Percentiles rank a stretch among this genome's conserved stretches.
phyloP scores from a whole-genome alignment of 2,797 vertebrate genomes.

The Halcyon chelicuti region DNA sequence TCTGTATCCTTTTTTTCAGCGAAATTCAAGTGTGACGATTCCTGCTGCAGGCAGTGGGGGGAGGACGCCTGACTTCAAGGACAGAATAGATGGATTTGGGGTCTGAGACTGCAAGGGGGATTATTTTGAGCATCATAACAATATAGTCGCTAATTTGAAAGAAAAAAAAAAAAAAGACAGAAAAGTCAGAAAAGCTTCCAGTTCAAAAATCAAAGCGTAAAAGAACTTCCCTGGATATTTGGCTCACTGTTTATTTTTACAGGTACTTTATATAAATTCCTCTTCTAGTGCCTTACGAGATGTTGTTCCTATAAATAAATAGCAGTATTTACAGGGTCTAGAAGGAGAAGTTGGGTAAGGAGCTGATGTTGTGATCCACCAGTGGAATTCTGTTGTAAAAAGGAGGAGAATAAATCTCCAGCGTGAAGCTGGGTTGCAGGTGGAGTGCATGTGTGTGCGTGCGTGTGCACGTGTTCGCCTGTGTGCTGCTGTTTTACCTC shows the following conservation, averaged over 20 bases:
- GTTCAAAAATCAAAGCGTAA: not conserved
- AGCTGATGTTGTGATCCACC: not conserved
- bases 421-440: not conserved
- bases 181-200: not conserved
- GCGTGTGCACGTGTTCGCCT: not conserved
- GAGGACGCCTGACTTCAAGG: not conserved
- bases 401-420: accelerated
- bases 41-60: not conserved
- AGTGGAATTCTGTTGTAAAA: not conserved
- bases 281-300: not conserved
- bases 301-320: not conserved
- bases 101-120: not conserved
- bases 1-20: not conserved
- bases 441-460: not conserved
- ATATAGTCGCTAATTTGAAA: not conserved
- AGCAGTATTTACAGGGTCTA: not conserved
- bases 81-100: not conserved
- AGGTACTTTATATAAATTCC: not conserved
- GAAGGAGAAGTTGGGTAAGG: not conserved
- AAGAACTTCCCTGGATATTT: not conserved
- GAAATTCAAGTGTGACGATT: not conserved
- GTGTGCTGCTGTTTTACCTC: not conserved
- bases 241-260: not conserved
- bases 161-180: not conserved
- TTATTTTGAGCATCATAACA: not conserved